Conservation (phyloP, 1,140 invertebrate species). For the Macrocentrus cingulum region DNA sequence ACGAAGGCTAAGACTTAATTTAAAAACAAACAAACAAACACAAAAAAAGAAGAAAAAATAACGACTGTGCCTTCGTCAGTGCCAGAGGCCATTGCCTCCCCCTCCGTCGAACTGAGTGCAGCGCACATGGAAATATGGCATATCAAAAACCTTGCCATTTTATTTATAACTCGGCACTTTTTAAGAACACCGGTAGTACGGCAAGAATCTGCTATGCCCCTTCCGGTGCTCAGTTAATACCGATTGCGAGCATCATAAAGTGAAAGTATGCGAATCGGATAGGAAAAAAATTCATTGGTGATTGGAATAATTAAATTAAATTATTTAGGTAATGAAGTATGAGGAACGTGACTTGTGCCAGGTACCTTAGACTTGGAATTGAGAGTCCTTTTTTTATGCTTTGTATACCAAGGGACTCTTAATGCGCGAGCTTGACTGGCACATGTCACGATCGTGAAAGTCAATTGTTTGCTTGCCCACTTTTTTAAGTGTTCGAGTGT, state of each 20-base stretch:
- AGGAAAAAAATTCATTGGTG: neutral
- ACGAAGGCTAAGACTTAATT: conserved; percentile 22
- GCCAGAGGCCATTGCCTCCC: conserved; percentile 35
- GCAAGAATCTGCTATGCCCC: neutral
- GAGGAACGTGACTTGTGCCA: conserved; percentile 24
- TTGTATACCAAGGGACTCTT: conserved; percentile 15
- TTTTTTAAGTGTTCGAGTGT: neutral
- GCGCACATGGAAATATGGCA: neutral
- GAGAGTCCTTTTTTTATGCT: conserved; percentile 18
- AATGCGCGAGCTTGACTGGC: conserved; percentile 12
- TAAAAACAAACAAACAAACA: conserved; percentile 43
- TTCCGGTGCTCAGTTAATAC: neutral
- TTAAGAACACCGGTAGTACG: neutral
- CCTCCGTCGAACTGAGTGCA: no score
- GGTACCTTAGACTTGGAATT: conserved; percentile 10
- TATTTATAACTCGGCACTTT: neutral
- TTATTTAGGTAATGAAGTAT: conserved; percentile 16
- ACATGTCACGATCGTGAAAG: conserved; percentile 8
- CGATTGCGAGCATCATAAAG: no score
- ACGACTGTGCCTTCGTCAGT: conserved; percentile 57
- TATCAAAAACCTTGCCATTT: neutral
- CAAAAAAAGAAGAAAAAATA: conserved; percentile 46
- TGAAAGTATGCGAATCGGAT: no score
- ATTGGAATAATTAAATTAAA: conserved; percentile 21
- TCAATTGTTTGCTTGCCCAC: neutral